Evolutionary conservation across 2,113 vertebrate species (phyloP).

Genomic region (Hemibagrus wyckioides): DNA sequence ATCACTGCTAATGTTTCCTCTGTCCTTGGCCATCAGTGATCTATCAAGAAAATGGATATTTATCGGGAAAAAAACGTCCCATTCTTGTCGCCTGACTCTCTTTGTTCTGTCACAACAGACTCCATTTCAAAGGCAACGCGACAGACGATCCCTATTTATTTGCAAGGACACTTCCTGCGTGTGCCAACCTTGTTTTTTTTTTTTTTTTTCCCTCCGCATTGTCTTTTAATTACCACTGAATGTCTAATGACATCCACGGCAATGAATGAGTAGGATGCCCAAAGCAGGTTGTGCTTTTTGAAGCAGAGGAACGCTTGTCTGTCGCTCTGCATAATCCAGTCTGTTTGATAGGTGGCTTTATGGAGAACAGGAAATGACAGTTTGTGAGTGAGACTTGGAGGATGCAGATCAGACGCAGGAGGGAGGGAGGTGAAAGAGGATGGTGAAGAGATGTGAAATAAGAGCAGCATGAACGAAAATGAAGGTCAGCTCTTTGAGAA

Average conservation of each 20-base stretch:
- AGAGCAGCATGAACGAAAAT: not conserved
- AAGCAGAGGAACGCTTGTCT: conserved; percentile 19
- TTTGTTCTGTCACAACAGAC: conserved; percentile 36
- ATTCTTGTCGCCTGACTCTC: not conserved
- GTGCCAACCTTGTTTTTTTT: not conserved
- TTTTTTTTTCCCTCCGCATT: not conserved
- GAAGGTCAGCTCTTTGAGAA: conserved; percentile 45
- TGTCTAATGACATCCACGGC: conserved; percentile 17
- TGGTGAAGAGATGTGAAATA: conserved; percentile 5
- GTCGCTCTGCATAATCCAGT: conserved; percentile 47
- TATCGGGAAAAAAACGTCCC: not conserved
- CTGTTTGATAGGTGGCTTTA: conserved; percentile 52
- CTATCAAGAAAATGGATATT: not conserved
- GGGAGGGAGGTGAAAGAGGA: conserved; percentile 25
- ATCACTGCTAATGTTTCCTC: conserved; percentile 27
- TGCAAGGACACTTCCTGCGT: not conserved
- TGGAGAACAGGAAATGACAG: conserved; percentile 37
- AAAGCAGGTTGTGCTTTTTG: conserved; percentile 16
- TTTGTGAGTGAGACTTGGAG: not conserved
- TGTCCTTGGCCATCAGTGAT: conserved; percentile 30
- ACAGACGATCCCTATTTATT: conserved; percentile 27
- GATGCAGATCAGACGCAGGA: conserved; percentile 13
- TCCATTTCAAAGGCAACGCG: conserved; percentile 2
- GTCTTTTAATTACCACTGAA: conserved; percentile 39
- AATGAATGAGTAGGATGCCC: conserved; percentile 32